Conservation (phyloP, 2,888 invertebrate species). For the Diloba caeruleocephala region DNA sequence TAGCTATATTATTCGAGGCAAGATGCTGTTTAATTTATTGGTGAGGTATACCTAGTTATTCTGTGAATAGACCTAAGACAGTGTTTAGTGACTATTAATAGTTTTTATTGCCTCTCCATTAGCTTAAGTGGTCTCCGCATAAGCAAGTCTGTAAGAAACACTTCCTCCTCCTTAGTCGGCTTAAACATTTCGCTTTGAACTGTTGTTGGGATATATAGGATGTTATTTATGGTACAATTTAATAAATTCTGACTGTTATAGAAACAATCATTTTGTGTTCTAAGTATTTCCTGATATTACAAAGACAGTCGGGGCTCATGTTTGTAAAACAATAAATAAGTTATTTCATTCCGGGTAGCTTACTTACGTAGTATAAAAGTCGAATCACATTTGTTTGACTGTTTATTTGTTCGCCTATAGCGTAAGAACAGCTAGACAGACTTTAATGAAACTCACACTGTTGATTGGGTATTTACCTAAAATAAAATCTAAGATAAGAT, state of each 20-base stretch:
- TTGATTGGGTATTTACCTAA: too few relatives aligned
- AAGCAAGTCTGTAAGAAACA: conserved; percentile 3
- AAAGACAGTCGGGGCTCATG: too few relatives aligned
- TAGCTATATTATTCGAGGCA: conserved; percentile 1
- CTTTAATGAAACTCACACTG: too few relatives aligned
- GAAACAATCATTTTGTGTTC: neutral
- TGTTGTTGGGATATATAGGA: conserved; percentile 12
- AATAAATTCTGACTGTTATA: conserved; percentile 1
- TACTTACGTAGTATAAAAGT: too few relatives aligned
- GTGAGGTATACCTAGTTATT: neutral
- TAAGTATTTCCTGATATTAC: too few relatives aligned
- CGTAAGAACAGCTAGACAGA: too few relatives aligned
- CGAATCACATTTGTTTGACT: too few relatives aligned
- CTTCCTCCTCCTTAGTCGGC: conserved; percentile 6
- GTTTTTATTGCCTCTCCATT: conserved; percentile 26
- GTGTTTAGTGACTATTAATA: conserved; percentile 33
- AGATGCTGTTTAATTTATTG: conserved; percentile 12
- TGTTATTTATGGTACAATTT: conserved; percentile 4
- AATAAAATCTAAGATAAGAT: too few relatives aligned
- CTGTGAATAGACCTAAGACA: conserved; percentile 6
- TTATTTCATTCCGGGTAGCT: too few relatives aligned
- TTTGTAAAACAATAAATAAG: too few relatives aligned
- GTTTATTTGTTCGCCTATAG: too few relatives aligned
- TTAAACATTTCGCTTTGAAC: conserved; percentile 2
- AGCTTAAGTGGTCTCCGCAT: conserved; percentile 12